Base-by-base conservation (phyloP, 2,797 vertebrate genomes). In the Enteromius anoplus region DNA sequence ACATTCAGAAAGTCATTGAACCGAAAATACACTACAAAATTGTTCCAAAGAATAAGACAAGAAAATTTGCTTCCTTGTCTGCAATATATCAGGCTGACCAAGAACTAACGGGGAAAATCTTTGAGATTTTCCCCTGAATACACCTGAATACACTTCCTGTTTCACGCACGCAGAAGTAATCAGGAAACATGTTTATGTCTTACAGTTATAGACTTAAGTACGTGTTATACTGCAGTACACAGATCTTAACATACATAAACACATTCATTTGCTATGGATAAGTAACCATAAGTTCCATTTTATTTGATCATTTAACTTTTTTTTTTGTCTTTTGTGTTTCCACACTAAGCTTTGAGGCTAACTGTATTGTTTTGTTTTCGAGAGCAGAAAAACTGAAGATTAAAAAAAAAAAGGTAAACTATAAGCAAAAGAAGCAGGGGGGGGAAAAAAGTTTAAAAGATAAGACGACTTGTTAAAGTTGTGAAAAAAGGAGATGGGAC, bases 31-130 rank as follows among this genome's bases (percentile, higher is more conserved):
- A 58, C 1, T 15, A 15, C 3, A 1, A 19, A 29, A 45, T 8
- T 29, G 5, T 34, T 58, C 12, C 40, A 40, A 42, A 69, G 65
- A 55, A 58, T 21, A 2, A 70, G 37, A 80, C n/a, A 1, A 12
- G 34, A 37, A 60, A 26, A 58, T 14, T 45, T 49, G 17, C 26
- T 73, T 72, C 69, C 42, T 81, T 73, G 42, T 81, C 19, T 65
- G 0, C 23, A 7, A 19, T 49, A 7, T 26, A 51, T 45, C 58
- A 10, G 11, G 53, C 5, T 6, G 12, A 4, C 5, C 10, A 26
- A 55, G 15, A 55, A 32, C 37, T n/a, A 45, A 45, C 51, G 3
- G 19, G 2, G 62, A 78, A 78, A 65, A 21, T 29, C 45, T 17
- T 49, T 68, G 12, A 34, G 21, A 5, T 32, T 58, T 70, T 1